Evolutionary conservation across 2,113 vertebrate genomes (phyloP).

Genomic region (Electrona antarctica): DNA sequence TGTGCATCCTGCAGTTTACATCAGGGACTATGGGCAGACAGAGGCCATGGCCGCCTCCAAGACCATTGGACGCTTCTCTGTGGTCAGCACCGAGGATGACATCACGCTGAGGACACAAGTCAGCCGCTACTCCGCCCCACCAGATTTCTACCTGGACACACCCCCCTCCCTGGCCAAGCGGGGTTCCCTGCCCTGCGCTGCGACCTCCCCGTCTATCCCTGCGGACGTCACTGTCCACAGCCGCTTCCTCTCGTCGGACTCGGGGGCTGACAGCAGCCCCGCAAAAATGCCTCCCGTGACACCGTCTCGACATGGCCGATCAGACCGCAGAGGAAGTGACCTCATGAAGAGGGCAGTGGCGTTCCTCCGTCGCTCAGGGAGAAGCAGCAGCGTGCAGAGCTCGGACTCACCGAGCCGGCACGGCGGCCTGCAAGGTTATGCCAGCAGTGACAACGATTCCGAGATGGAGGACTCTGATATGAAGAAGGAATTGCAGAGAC

Average conservation of each 20-base stretch:
- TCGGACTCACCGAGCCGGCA: constrained; percentile 82
- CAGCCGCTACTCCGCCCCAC: constrained; percentile 91
- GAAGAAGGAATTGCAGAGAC: constrained; percentile 89
- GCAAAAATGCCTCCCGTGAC: constrained; percentile 70
- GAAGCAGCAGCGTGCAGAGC: constrained; percentile 82
- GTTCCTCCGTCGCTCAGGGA: constrained; percentile 88
- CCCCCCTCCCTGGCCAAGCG: constrained; percentile 82
- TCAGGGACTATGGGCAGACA: constrained; percentile 46
- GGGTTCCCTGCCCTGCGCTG: constrained; percentile 78
- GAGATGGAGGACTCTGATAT: constrained; percentile 95
- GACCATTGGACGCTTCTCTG: constrained; percentile 93
- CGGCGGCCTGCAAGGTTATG: constrained; percentile 84
- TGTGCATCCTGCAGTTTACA: constrained; percentile 60
- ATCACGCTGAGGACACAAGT: constrained; percentile 82
- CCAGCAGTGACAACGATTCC: constrained; percentile 97
- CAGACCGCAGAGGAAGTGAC: constrained; percentile 82
- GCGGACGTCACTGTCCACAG: constrained; percentile 67
- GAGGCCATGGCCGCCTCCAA: constrained; percentile 77
- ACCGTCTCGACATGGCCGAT: constrained; percentile 72
- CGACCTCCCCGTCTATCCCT: constrained; percentile 83
- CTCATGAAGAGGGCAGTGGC: constrained; percentile 90
- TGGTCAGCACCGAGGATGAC: constrained; percentile 89
- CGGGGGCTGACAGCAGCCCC: constrained; percentile 85
- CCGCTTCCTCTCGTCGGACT: constrained; percentile 89
- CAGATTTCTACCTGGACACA: constrained; percentile 90